A percentile compares a stretch with the other conserved stretches of the same genome.
Conservation (phyloP, 2,113 vertebrate species). For the Bostrychus sinensis region DNA sequence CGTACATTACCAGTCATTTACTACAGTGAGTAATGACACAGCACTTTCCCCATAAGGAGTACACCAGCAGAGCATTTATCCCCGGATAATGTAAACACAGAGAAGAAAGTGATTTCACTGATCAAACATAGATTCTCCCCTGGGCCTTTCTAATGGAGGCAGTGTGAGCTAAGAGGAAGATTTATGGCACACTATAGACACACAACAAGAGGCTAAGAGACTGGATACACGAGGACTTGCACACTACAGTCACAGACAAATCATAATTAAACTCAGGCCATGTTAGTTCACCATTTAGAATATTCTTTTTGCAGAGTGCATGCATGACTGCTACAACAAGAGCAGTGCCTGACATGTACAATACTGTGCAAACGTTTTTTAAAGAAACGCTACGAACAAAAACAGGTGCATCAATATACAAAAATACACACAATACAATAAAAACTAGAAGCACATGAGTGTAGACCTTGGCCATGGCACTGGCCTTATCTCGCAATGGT, state of each 20-base stretch:
- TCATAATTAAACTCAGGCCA: neutral
- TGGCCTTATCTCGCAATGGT: too few relatives aligned
- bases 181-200: constrained; percentile 22
- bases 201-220: constrained; percentile 12
- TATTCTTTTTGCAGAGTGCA: constrained; percentile 18
- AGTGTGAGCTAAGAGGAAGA: constrained; percentile 16
- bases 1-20: neutral
- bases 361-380: too few relatives aligned
- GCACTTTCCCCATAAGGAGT: constrained; percentile 16
- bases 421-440: too few relatives aligned
- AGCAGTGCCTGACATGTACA: constrained; percentile 7
- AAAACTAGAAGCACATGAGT: too few relatives aligned
- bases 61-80: constrained; percentile 26
- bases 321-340: neutral
- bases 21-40: constrained; percentile 18
- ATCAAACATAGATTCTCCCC: constrained; percentile 46
- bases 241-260: too few relatives aligned
- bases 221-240: constrained; percentile 22
- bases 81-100: constrained; percentile 34
- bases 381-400: too few relatives aligned
- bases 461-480: too few relatives aligned
- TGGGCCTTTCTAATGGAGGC: constrained; percentile 36
- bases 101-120: constrained; percentile 35
- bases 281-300: neutral
- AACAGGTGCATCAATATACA: too few relatives aligned